phyloP scores from a whole-genome alignment of 2,797 vertebrate genomes.

The Artibeus jamaicensis region DNA sequence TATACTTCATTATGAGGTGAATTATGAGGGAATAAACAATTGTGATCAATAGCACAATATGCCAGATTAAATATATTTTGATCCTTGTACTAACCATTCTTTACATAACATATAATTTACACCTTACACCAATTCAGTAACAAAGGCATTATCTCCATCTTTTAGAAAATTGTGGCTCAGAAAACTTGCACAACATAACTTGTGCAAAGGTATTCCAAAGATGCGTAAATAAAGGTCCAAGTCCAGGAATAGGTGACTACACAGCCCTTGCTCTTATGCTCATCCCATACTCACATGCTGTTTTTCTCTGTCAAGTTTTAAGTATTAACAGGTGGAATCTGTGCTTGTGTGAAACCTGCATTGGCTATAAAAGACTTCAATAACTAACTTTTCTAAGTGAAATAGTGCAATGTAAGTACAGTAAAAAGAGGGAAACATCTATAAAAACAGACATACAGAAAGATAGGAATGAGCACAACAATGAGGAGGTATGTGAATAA shows the following conservation, averaged over 20 bases:
- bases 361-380: constrained; percentile 16
- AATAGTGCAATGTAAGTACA: neutral
- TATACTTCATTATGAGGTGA: neutral
- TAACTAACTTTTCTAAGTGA: constrained; percentile 41
- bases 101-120: neutral
- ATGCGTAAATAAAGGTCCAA: neutral
- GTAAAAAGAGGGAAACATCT: neutral
- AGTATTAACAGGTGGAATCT: constrained; percentile 24
- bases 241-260: neutral
- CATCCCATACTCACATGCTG: neutral
- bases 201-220: neutral
- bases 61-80: neutral
- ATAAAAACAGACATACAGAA: constrained; percentile 7
- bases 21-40: neutral
- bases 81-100: neutral
- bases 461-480: constrained; percentile 46
- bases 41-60: neutral
- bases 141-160: neutral
- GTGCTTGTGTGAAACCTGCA: neutral
- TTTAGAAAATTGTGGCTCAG: constrained; percentile 26
- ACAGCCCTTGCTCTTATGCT: neutral
- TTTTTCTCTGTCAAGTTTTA: constrained; percentile 33
- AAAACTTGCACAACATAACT: neutral
- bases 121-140: neutral
- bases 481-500: constrained; percentile 37